Percentiles rank a stretch among this genome's conserved stretches.
Conservation (phyloP, 1,140 invertebrate species). For the Calephelis nemesis region DNA sequence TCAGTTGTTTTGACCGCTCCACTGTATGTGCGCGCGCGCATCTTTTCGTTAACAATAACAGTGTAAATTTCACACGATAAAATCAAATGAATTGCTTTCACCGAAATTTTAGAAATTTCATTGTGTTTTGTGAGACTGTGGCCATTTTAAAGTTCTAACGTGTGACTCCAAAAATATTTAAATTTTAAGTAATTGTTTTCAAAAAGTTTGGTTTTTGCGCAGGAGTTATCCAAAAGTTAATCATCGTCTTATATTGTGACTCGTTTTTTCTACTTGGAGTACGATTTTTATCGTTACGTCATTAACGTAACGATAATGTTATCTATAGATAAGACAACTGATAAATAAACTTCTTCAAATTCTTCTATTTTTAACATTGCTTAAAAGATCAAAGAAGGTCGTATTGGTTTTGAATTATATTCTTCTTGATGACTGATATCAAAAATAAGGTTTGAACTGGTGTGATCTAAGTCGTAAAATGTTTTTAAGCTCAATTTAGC, state of each 20-base stretch:
- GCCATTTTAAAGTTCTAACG: background rate
- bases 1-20: conserved; percentile 66
- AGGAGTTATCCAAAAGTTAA: too few species aligned
- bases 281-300: background rate
- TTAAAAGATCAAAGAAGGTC: background rate
- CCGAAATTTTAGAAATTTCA: conserved; percentile 15
- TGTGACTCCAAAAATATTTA: background rate
- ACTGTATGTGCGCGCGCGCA: conserved; percentile 47
- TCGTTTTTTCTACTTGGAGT: background rate
- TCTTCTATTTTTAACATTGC: background rate
- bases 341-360: background rate
- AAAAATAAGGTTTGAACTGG: too few species aligned
- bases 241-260: background rate
- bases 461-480: too few species aligned
- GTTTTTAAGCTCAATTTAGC: too few species aligned
- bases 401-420: background rate
- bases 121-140: conserved; percentile 10
- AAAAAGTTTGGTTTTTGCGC: background rate
- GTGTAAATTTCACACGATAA: conserved; percentile 4
- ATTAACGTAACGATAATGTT: background rate
- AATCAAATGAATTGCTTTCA: background rate
- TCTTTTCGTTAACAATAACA: conserved; percentile 4
- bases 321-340: background rate
- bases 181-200: background rate
- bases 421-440: background rate